Evolutionary conservation across 2,888 invertebrate genomes (phyloP), one percentile per base, ranked within the genome.

Genomic region (Volucella inanis): DNA sequence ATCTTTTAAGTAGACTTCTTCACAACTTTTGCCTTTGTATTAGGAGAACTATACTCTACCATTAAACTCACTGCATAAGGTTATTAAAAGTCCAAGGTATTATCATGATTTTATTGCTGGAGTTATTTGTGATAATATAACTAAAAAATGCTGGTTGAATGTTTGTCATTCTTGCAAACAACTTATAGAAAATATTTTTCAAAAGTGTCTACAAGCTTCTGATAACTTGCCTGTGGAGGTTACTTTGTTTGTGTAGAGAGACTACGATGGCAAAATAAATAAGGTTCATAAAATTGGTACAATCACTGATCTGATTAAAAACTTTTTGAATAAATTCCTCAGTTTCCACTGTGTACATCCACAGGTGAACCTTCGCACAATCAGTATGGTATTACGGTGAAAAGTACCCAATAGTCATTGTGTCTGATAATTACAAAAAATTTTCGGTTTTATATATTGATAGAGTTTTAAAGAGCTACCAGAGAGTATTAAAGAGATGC

Each of bases 81-180:
- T 47, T 38, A 57, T 68, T 68, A 43, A 70, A 70, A 70, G 70
- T 49, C 57, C 57, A n/a, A 70, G 39, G 18, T 70, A 70, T 57
- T 18, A 15, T 70, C 55, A 41, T 43, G 54, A 49, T 41, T 67
- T 67, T 15, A 59, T 70, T 47, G 47, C 38, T 57, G 47, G 45
- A 31, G 15, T 70, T 47, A 49, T 41, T 39, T 70, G 59, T 59
- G 59, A 70, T 49, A 70, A 70, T 59, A 39, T 41, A 49, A 70
- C 57, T 15, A 70, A 57, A 47, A 39, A 70, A 49, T 70, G 47
- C 15, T 70, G 45, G 57, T 70, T 57, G 49, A 70, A 70, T 70
- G 38, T 49, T 38, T 45, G 14, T 55, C 1, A 43, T 55, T 22
- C 31, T 31, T 45, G 45, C 31, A 70, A 57, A 70, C 45, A 55